These are phyloP conservation scores for Somateria mollissima DNA, from an alignment of 2,797 vertebrate species.

Conservation along the genomic window DNA sequence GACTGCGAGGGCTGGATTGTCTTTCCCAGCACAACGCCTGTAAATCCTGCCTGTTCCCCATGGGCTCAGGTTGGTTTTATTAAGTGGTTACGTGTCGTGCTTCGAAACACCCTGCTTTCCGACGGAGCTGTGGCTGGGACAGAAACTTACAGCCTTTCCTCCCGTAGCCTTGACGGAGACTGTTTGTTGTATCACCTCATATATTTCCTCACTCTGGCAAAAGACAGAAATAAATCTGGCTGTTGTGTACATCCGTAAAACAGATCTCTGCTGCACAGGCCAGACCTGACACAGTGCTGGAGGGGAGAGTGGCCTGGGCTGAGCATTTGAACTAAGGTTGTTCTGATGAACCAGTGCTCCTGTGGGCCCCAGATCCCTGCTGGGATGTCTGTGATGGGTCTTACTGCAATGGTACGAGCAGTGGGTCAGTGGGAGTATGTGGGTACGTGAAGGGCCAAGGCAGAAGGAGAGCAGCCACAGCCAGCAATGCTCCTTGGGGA, in stretches of 20 bases:
- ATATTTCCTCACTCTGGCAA: slow-evolving; percentile 6
- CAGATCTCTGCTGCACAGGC: not conserved
- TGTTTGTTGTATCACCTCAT: not conserved
- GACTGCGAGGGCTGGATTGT: not conserved
- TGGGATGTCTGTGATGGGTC: not conserved
- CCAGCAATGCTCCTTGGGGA: not conserved
- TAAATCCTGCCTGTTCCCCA: not conserved
- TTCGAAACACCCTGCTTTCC: not conserved
- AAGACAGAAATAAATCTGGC: slow-evolving; percentile 18
- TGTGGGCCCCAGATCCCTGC: not conserved
- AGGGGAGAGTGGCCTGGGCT: not conserved
- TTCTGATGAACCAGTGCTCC: not conserved
- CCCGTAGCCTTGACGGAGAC: not conserved
- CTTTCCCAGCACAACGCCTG: not conserved
- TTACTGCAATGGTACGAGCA: not conserved
- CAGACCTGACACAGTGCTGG: not conserved
- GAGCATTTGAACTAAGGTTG: not conserved
- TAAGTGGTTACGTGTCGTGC: not conserved
- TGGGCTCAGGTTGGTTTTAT: not conserved
- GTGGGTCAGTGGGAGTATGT: not conserved
- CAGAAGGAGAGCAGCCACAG: not conserved
- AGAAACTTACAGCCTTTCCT: not conserved
- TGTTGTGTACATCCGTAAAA: not conserved
- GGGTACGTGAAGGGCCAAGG: not conserved
- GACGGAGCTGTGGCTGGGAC: not conserved